Evolutionary conservation across 2,113 vertebrate species (phyloP).

Genomic region (Tragelaphus strepsiceros): DNA sequence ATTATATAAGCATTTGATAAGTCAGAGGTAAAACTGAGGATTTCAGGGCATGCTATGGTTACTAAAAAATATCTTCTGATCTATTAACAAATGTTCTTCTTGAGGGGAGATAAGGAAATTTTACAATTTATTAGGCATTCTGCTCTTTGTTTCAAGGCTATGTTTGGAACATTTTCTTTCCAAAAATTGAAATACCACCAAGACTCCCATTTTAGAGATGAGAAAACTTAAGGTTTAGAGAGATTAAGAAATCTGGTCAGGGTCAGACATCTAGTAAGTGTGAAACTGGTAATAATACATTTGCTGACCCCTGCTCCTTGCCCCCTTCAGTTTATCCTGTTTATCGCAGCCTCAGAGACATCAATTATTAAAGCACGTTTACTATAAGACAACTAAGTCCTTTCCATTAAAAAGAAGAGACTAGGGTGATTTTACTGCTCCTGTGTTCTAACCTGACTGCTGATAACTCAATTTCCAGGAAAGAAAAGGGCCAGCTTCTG

Average conservation of each 20-base stretch:
- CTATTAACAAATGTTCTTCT: not conserved
- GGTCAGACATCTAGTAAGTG: not conserved
- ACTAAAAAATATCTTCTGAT: not conserved
- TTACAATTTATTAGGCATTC: not conserved
- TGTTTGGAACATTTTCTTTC: not conserved
- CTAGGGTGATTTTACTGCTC: not conserved
- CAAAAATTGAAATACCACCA: not conserved
- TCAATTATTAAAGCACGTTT: not conserved
- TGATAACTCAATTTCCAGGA: not conserved
- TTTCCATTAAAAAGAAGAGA: not conserved
- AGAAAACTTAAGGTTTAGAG: not conserved
- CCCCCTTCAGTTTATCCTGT: not conserved
- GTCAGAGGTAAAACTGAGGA: not conserved
- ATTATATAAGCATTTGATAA: not conserved
- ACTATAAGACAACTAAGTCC: not conserved
- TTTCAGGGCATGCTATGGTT: not conserved
- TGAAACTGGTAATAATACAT: not conserved
- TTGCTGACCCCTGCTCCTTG: not conserved
- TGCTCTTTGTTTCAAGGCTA: not conserved
- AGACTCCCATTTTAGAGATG: not conserved
- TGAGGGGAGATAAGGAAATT: not conserved
- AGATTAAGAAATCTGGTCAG: not conserved
- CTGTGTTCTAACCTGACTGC: not conserved
- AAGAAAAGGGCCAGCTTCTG: not conserved
- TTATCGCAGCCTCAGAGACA: not conserved